Evolutionary conservation across 2,888 invertebrate species (phyloP).

Genomic region (Apotomis turbidana): DNA sequence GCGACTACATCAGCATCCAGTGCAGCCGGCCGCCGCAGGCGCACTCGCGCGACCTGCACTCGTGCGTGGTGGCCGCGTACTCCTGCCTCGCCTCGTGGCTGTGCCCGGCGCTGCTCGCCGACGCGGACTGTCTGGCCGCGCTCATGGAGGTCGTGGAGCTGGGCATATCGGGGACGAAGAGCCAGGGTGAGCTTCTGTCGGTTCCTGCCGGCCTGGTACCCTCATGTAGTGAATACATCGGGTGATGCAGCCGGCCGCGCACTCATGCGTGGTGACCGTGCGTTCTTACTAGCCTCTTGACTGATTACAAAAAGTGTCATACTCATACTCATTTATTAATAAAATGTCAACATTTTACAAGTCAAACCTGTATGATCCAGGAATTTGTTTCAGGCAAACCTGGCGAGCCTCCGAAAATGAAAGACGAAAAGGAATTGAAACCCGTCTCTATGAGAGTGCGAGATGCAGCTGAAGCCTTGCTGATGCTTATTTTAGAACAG

Average conservation of each 20-base stretch:
- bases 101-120: conserved; percentile 94
- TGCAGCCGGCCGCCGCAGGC: conserved; percentile 97
- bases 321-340: too few species aligned
- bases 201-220: conserved; percentile 11
- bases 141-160: conserved; percentile 98
- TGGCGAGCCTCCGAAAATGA: conserved; percentile 95
- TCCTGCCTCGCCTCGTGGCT: conserved; percentile 96
- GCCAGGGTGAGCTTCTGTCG: conserved; percentile 78
- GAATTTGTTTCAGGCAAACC: conserved; percentile 84
- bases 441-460: conserved; percentile 99
- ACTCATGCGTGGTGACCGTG: too few species aligned
- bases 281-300: too few species aligned
- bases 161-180: conserved; percentile 98
- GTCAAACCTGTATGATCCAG: too few species aligned
- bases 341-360: too few species aligned
- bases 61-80: conserved; percentile 96
- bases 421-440: conserved; percentile 97
- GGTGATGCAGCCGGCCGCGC: too few species aligned
- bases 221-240: too few species aligned
- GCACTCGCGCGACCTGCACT: conserved; percentile 97
- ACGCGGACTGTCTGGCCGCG: conserved; percentile 95
- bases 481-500: conserved; percentile 96
- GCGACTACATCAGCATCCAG: conserved; percentile 98
- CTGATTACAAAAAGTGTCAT: too few species aligned
- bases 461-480: conserved; percentile 97